Evolutionary conservation across 2,797 vertebrate genomes (phyloP).

Genomic region (Falco naumanni): DNA sequence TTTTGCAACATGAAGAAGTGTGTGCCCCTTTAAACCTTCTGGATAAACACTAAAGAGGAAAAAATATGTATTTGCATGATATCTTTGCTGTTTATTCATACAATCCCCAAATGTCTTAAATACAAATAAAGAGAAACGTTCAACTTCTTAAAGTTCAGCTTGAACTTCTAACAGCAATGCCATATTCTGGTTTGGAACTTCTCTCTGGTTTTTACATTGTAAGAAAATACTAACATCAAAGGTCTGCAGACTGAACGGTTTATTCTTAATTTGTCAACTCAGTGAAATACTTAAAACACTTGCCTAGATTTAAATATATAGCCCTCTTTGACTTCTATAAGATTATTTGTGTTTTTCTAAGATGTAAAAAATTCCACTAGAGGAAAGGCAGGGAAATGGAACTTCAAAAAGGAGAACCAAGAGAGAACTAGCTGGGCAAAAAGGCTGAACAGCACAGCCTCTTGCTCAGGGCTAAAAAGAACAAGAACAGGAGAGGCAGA

Average conservation of each 20-base stretch:
- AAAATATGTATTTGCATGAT: neutral
- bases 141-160: neutral
- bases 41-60: slow-evolving; percentile 30
- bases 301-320: neutral
- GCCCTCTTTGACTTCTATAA: neutral
- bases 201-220: neutral
- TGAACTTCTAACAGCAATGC: neutral
- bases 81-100: neutral
- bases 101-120: neutral
- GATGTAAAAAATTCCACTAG: neutral
- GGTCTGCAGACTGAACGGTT: neutral
- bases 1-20: neutral
- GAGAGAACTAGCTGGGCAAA: neutral
- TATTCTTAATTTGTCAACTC: neutral
- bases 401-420: neutral
- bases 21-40: neutral
- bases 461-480: neutral
- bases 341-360: neutral
- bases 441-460: neutral
- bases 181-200: neutral
- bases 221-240: neutral
- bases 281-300: neutral
- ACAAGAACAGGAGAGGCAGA: neutral
- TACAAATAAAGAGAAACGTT: neutral
- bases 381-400: neutral